Evolutionary conservation across 1,140 invertebrate species (phyloP), one percentile per base, ranked within the genome.

Genomic region (Heliconius himera): DNA sequence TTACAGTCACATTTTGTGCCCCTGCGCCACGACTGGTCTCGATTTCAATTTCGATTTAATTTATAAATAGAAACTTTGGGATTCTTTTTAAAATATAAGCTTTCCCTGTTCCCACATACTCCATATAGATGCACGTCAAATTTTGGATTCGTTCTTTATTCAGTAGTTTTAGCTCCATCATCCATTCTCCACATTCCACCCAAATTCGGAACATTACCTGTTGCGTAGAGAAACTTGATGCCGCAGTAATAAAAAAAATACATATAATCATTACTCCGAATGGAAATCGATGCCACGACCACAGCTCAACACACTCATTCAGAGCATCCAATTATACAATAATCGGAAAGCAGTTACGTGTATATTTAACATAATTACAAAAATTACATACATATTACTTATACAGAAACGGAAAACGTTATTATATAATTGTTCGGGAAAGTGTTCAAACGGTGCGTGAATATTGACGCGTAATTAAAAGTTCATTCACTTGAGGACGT

Each of bases 401-500:
- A 26, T 29, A 66, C 60, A 9, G 9, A 66, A n/a, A 66, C 4
- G 60, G 22, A 29, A 66, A 66, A 26, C 60, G 26, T 66, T 66
- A 70, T 76, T 70, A 60, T 70, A 70, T 76, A 76, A 76, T 74
- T 76, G 60, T 13, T 18, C 8, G 74, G 26, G 60, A 76, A 76
- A 76, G 74, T 76, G 41, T 33, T 76, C 54, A 46, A 75, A 29
- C 60, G 29, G 54, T 66, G 60, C 74, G 60, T 54, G 36, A 76
- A 70, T 76, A 70, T 70, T 70, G 29, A 26, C 22, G 20, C 11
- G 38, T 76, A n/a, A 46, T 26, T 46, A 66, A 66, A 66, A 75
- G 74, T 70, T 70, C 60, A 22, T 76, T 76, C 60, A 76, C 74
- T 70, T 46, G 74, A 70, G 60, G 36, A 76, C 54, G 74, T 76